These are phyloP conservation scores for Phallusia fumigata DNA, from an alignment of 23 tunicate species.

Conservation along the genomic window DNA sequence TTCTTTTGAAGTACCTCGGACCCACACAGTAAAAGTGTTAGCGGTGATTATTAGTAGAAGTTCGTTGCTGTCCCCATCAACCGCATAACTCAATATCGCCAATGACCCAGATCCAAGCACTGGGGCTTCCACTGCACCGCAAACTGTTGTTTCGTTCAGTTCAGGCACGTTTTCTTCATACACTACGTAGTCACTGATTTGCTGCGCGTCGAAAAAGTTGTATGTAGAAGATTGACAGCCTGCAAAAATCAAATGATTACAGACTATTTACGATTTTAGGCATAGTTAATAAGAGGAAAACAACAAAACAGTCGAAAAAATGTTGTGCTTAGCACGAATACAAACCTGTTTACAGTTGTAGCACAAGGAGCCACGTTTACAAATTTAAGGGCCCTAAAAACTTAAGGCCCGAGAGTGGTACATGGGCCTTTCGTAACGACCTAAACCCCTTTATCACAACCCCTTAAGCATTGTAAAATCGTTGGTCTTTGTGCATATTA, in stretches of 20 bases:
- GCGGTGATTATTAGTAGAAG: neutral
- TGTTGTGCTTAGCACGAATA: too few relatives aligned
- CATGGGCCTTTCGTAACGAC: too few relatives aligned
- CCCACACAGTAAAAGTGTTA: neutral
- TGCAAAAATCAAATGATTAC: neutral
- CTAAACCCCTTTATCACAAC: too few relatives aligned
- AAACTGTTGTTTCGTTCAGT: neutral
- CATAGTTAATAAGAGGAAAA: neutral
- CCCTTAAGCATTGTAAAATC: too few relatives aligned
- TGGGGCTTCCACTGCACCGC: neutral
- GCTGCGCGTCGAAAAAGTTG: neutral
- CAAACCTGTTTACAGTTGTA: too few relatives aligned
- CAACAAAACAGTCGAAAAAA: neutral
- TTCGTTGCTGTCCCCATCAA: neutral
- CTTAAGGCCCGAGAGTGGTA: too few relatives aligned
- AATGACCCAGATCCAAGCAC: neutral
- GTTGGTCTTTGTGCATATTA: too few relatives aligned
- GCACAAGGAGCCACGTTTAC: too few relatives aligned
- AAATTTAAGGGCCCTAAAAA: too few relatives aligned
- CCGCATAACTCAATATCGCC: neutral
- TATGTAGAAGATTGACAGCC: neutral
- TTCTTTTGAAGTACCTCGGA: neutral
- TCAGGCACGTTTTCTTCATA: neutral
- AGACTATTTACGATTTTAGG: too few relatives aligned
- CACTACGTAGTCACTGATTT: neutral